Evolutionary conservation across 2,888 invertebrate species (phyloP).

Genomic region (Drosophila diplacantha): DNA sequence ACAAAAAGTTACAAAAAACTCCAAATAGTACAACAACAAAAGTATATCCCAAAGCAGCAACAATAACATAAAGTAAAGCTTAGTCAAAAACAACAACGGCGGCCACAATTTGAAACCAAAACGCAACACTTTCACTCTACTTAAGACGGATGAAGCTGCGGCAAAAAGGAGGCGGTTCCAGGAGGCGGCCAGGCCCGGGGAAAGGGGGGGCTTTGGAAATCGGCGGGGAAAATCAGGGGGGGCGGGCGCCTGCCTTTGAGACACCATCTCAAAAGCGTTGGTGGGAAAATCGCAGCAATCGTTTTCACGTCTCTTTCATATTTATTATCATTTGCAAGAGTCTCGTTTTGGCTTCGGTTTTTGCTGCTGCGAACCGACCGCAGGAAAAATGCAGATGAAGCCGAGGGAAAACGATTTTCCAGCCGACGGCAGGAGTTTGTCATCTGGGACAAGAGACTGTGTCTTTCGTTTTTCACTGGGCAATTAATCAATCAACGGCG

Average conservation of each 20-base stretch:
- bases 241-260: constrained; percentile 36
- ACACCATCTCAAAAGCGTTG: constrained; percentile 64
- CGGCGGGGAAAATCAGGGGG: constrained; percentile 14
- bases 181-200: neutral
- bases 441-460: constrained; percentile 32
- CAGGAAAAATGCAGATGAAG: constrained; percentile 39
- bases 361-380: neutral
- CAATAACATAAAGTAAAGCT: constrained; percentile 38
- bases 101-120: constrained; percentile 57
- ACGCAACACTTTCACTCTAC: constrained; percentile 72
- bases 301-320: constrained; percentile 50
- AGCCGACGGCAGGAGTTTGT: constrained; percentile 34
- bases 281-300: constrained; percentile 64
- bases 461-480: constrained; percentile 34
- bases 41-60: constrained; percentile 13
- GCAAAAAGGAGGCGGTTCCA: constrained; percentile 27
- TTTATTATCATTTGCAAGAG: constrained; percentile 66
- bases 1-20: neutral
- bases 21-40: constrained; percentile 38
- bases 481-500: constrained; percentile 36
- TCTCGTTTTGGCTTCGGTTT: constrained; percentile 36
- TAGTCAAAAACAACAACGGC: constrained; percentile 40
- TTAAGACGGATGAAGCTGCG: constrained; percentile 63
- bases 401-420: constrained; percentile 17
- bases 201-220: neutral